A percentile compares a stretch with the other conserved stretches of the same genome.
Conservation (phyloP, 92 coral and sea anemone genomes). For the Bergia puertoricense region DNA sequence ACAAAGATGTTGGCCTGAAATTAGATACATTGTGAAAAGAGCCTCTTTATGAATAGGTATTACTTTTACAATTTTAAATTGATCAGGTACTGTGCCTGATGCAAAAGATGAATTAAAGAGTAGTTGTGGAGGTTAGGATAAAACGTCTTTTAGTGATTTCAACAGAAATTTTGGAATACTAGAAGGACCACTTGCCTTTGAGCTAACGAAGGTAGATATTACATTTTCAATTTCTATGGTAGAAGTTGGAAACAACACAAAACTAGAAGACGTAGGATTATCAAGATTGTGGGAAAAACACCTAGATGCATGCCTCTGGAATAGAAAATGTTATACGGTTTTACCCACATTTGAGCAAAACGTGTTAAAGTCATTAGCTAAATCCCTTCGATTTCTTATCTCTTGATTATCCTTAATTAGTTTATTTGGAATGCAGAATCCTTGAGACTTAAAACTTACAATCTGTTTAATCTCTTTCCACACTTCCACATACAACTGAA, state of each 20-base stretch:
- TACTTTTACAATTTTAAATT: conserved; percentile 22
- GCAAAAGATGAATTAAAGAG: not conserved
- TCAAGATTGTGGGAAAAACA: not conserved
- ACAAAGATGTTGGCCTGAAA: conserved; percentile 17
- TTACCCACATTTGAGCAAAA: not conserved
- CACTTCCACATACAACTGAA: not conserved
- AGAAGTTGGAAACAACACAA: conserved; percentile 22
- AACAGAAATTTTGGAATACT: conserved; percentile 24
- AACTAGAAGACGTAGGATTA: not conserved
- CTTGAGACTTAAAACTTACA: conserved; percentile 27
- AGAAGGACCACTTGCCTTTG: conserved; percentile 39
- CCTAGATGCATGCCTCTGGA: not conserved
- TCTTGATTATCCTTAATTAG: conserved; percentile 27
- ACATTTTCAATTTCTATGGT: conserved; percentile 19
- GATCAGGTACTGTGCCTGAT: conserved; percentile 32
- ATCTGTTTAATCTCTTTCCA: conserved; percentile 6
- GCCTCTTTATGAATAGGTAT: not conserved
- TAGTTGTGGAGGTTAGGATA: not conserved
- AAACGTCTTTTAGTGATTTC: conserved; percentile 24
- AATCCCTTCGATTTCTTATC: conserved; percentile 12
- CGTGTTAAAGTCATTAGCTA: conserved; percentile 37
- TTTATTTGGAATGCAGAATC: conserved; percentile 2
- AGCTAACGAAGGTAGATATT: not conserved
- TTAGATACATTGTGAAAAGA: not conserved
- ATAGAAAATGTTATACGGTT: not conserved